Evolutionary conservation across 1,140 invertebrate genomes (phyloP).

Genomic region (Paraescarpia echinospica): DNA sequence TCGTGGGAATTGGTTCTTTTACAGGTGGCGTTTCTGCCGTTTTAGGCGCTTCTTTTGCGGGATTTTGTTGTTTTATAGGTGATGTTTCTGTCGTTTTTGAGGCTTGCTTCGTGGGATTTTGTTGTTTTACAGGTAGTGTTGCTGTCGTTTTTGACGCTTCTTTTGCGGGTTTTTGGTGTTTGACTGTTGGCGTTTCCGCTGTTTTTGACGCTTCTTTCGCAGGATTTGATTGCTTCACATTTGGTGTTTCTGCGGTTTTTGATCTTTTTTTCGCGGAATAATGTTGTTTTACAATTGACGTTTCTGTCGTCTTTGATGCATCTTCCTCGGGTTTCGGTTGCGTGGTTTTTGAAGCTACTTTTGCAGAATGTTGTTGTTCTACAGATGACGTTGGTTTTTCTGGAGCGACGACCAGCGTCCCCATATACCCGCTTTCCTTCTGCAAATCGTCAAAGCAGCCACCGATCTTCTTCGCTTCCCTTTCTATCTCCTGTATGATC

Average conservation of each 20-base stretch:
- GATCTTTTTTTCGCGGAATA: too few relatives aligned
- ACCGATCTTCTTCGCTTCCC: background rate
- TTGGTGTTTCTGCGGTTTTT: too few relatives aligned
- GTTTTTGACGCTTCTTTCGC: background rate
- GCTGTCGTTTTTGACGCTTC: too few relatives aligned
- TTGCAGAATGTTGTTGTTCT: background rate
- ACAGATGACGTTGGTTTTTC: background rate
- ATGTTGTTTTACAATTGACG: too few relatives aligned
- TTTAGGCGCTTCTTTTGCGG: too few relatives aligned
- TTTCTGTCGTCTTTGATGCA: too few relatives aligned
- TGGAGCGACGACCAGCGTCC: background rate
- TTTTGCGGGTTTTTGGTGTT: too few relatives aligned
- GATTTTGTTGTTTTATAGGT: background rate
- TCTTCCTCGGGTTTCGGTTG: too few relatives aligned
- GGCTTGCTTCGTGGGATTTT: background rate
- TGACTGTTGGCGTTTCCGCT: background rate
- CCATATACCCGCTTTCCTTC: background rate
- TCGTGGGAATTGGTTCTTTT: too few relatives aligned
- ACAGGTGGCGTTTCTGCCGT: too few relatives aligned
- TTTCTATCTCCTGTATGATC: background rate
- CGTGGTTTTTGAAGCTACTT: background rate
- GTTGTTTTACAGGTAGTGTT: background rate
- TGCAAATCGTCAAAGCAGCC: background rate
- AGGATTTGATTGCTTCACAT: too few relatives aligned
- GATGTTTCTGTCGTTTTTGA: background rate